Base-by-base conservation (phyloP, 2,113 vertebrate genomes). In the Falcunculus frontatus region DNA sequence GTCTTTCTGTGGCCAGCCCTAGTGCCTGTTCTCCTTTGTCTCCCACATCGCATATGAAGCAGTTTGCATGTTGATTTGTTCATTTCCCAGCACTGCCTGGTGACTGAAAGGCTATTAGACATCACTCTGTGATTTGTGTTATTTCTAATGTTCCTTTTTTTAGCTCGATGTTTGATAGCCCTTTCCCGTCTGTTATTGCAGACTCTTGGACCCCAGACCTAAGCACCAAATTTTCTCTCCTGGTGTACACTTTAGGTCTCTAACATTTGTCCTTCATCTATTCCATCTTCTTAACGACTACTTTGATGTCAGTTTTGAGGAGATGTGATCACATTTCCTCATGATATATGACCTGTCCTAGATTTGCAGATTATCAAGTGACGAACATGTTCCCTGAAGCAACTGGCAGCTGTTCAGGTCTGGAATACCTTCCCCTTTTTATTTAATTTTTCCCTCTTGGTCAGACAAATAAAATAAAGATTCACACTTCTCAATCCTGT, bases 251-350 rank as follows among this genome's bases (percentile, higher is more conserved):
- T 67, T 47, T 22, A 41, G 9, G 41, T 95, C 75, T 74, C 84
- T 93, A 55, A 75, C 90, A 72, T 80, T 87, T 88, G 77, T 74
- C 35, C 41, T 90, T 91, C 59, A 70, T 91, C 77, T 68, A 20
- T 75, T 91, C 26, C 21, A 46, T 87, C 74, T 84, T 93, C 57
- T 75, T 89, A 90, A 84, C 84, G 80, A 77, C 50, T 92, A 8
- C 73, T 90, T 82, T 50, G 77, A 75, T 93, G 84, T 81, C 94
- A 72, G 56, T 78, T 92, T 56, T 88, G 86, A 95, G 68, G 76
- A 83, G 73, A 63, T 91, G 80, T 67, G 76, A 75, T 92, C 76
- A 64, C 80, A 56, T 92, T 89, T 87, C 80, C 68, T 81, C 22
- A 23, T 19, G 8, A 93, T 92, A 21, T 39, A 85, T 62, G 65